A percentile compares a stretch with the other conserved stretches of the same genome.
These are phyloP conservation scores for Electrona antarctica DNA, from an alignment of 2,113 vertebrate species.

Conservation along the genomic window DNA sequence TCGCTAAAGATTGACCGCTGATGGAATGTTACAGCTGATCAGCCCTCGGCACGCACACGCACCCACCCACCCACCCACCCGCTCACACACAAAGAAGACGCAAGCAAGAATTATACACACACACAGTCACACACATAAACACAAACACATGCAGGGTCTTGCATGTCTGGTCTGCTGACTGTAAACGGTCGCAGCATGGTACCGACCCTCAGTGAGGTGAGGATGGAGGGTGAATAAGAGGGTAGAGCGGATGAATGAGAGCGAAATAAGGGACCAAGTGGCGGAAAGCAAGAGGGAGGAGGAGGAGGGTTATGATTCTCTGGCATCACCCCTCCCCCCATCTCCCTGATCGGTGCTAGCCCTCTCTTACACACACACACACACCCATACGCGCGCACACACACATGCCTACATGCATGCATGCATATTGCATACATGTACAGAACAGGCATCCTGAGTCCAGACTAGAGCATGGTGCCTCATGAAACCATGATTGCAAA, in stretches of 20 bases:
- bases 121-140: slow-evolving; percentile 11
- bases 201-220: slow-evolving; percentile 31
- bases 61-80: slow-evolving; percentile 12
- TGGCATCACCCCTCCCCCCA: slow-evolving; percentile 51
- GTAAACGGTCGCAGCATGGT: too few relatives aligned
- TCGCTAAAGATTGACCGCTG: slow-evolving; percentile 45
- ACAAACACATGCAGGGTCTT: background rate
- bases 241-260: slow-evolving; percentile 25
- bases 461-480: slow-evolving; percentile 39
- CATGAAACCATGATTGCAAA: slow-evolving; percentile 66
- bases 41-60: slow-evolving; percentile 20
- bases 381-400: slow-evolving; percentile 16
- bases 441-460: slow-evolving; percentile 27
- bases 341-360: slow-evolving; percentile 1
- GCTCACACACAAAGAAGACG: too few relatives aligned
- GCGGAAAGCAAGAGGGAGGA: slow-evolving; percentile 38
- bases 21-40: slow-evolving; percentile 55
- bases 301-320: slow-evolving; percentile 32
- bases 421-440: background rate
- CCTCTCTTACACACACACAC: slow-evolving; percentile 10
- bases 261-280: slow-evolving; percentile 20
- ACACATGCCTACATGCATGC: slow-evolving; percentile 1
- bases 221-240: slow-evolving; percentile 34
- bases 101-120: background rate
- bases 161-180: too few relatives aligned